Evolutionary conservation across 2,113 vertebrate genomes (phyloP), one percentile per base, ranked within the genome.

Genomic region (Corydoras sp.): DNA sequence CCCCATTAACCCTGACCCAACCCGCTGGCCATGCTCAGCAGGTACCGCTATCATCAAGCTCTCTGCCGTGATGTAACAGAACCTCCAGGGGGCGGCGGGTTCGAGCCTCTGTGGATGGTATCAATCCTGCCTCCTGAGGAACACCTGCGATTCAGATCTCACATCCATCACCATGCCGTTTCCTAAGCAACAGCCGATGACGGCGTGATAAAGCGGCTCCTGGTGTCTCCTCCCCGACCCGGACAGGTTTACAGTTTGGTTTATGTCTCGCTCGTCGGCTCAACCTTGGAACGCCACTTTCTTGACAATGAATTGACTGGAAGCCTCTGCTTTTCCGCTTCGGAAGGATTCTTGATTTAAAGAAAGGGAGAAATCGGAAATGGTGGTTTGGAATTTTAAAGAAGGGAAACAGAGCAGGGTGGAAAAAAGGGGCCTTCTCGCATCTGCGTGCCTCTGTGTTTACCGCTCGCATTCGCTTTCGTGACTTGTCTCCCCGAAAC

Each of bases 391-490:
- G 56, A 54, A 43, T 48, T 68, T 58, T 68, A 12, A 32, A 68
- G 65, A 4, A 0, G 35, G 54, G 13, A 29, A 24, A 24, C 4
- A 6, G 51, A 11, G 35, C 18, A 7, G 9, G 2, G 3, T 18
- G 48, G 63, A 9, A 13, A 69, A 65, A 14, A 9, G 32, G 35
- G 55, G 61, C 68, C 83, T 74, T 54, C 77, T 83, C 84, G 83
- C 86, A 71, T 89, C 85, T 84, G 84, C 80, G 71, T 88, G 87
- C 88, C 86, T 87, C 75, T 53, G 78, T 87, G 86, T 88, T 87
- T 87, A 87, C 85, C 85, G 84, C 84, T 84, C 81, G 72, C 76
- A 78, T 81, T 83, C 74, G 56, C 65, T 77, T 68, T 84, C 78
- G 82, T 86, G 86, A 89, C 84, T 82, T 29, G 49, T 81, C 84